Evolutionary conservation across 1,140 invertebrate species (phyloP).

Genomic region (Portunus trituberculatus): DNA sequence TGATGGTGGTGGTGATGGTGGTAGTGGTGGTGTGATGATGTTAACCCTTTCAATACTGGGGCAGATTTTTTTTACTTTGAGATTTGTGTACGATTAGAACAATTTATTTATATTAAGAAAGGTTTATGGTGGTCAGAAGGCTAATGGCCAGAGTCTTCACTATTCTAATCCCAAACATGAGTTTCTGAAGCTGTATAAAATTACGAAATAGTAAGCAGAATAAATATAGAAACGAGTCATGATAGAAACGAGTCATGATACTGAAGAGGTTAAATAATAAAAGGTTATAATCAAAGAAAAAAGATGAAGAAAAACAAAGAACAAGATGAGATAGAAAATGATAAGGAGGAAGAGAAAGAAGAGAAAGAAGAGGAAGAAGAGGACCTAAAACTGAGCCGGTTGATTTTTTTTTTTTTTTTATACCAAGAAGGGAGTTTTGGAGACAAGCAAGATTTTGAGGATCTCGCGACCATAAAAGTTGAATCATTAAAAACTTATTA

Average conservation of each 20-base stretch:
- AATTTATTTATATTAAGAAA: too few species aligned
- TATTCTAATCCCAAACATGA: too few species aligned
- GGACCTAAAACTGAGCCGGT: not conserved
- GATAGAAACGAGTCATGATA: too few species aligned
- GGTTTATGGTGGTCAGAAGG: too few species aligned
- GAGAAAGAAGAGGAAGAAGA: not conserved
- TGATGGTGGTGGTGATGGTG: not conserved
- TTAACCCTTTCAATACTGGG: not conserved
- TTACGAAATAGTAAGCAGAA: too few species aligned
- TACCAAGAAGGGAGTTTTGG: not conserved
- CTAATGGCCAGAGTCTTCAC: too few species aligned
- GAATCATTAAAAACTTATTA: constrained; percentile 6
- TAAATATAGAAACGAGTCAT: not conserved
- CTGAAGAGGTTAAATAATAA: too few species aligned
- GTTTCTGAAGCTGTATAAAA: too few species aligned
- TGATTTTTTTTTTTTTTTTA: not conserved
- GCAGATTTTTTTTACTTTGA: too few species aligned
- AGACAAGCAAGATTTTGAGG: constrained; percentile 2
- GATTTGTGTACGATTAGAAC: too few species aligned
- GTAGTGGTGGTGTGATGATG: not conserved
- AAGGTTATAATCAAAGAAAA: not conserved
- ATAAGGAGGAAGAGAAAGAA: not conserved
- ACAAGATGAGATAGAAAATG: not conserved
- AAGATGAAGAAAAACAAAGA: not conserved
- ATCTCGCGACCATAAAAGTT: not conserved